Conservation (phyloP, 2,888 invertebrate species). For the Dryobota labecula region DNA sequence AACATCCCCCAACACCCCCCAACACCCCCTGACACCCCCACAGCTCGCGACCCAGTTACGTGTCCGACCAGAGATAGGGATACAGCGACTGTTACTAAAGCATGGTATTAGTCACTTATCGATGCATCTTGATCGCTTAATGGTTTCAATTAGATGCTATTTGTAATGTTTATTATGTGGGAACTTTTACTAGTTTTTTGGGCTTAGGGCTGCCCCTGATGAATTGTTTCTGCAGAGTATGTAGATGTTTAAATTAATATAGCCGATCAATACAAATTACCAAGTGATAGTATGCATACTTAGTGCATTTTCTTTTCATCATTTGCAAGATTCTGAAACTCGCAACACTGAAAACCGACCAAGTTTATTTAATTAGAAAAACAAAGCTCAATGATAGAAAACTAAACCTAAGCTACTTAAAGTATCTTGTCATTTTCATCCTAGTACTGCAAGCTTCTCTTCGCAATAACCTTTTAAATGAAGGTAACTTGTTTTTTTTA, state of each 20-base stretch:
- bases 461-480: conserved; percentile 20
- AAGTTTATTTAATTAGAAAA: neutral
- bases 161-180: conserved; percentile 50
- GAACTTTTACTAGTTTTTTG: conserved; percentile 25
- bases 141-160: conserved; percentile 55
- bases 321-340: neutral
- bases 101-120: conserved; percentile 56
- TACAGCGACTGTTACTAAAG: conserved; percentile 60
- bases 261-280: neutral
- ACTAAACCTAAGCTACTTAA: neutral
- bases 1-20: conserved; percentile 46
- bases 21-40: conserved; percentile 62
- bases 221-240: neutral
- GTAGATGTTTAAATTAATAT: neutral
- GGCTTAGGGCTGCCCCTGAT: conserved; percentile 1
- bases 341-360: neutral
- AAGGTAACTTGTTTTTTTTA: conserved; percentile 28
- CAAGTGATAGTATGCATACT: neutral
- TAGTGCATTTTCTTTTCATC: neutral
- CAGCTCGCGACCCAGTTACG: conserved; percentile 80
- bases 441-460: conserved; percentile 5
- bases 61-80: conserved; percentile 69
- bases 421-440: conserved; percentile 11
- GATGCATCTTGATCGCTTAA: conserved; percentile 61
- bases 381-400: neutral